Percentiles rank a stretch among this genome's conserved stretches.
Evolutionary conservation across 1,140 invertebrate species (phyloP).

Genomic region (Leptinotarsa defecta): DNA sequence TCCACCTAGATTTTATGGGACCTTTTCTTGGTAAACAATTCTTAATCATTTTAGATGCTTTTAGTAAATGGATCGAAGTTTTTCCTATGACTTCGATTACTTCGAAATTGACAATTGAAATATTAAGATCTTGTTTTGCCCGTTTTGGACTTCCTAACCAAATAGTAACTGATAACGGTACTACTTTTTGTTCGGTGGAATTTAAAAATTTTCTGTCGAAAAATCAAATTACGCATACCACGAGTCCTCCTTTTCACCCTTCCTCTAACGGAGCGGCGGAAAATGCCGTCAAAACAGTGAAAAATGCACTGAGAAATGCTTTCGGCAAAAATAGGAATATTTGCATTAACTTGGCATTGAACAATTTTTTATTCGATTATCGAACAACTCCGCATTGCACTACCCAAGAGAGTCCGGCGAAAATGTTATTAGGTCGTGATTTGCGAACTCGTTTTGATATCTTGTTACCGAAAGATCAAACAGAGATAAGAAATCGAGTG

Average conservation of each 20-base stretch:
- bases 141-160: not conserved
- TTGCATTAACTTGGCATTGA: not conserved
- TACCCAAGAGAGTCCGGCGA: not conserved
- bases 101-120: not conserved
- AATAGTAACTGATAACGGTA: not conserved
- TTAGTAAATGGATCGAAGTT: not conserved
- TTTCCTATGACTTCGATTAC: not conserved
- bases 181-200: not conserved
- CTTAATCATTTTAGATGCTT: not conserved
- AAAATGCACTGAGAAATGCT: slow-evolving; percentile 3
- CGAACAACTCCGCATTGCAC: not conserved
- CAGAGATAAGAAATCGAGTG: not conserved
- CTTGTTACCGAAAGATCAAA: slow-evolving; percentile 3
- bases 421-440: slow-evolving; percentile 1
- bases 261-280: not conserved
- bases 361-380: slow-evolving; percentile 1
- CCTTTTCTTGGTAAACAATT: not conserved
- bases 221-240: not conserved
- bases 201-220: not conserved
- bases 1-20: not conserved
- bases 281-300: slow-evolving; percentile 3
- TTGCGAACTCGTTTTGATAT: not conserved
- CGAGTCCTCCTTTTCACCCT: not conserved
- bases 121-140: not conserved
- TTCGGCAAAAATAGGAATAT: slow-evolving; percentile 2